These are phyloP conservation scores for Shargacucullia verbasci DNA, from an alignment of 2,888 invertebrate genomes.

Conservation along the genomic window DNA sequence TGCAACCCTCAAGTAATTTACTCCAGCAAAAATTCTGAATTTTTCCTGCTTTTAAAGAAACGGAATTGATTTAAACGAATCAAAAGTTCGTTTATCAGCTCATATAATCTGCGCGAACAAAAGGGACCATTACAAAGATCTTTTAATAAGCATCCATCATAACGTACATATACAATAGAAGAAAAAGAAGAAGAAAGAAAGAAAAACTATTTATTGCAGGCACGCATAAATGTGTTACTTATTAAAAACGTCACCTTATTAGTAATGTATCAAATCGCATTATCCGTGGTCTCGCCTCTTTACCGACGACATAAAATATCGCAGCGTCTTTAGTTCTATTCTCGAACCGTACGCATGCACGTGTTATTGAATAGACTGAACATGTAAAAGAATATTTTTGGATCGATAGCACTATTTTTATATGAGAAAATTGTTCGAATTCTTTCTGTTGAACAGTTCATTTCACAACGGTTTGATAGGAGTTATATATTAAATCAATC, in stretches of 20 bases:
- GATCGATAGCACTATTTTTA: slow-evolving; percentile 42
- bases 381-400: slow-evolving; percentile 25
- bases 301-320: slow-evolving; percentile 29
- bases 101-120: background rate
- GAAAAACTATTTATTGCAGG: no score
- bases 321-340: slow-evolving; percentile 43
- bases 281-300: slow-evolving; percentile 35
- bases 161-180: slow-evolving; percentile 11
- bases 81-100: background rate
- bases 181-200: no score
- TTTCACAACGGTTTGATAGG: slow-evolving; percentile 10
- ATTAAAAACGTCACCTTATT: slow-evolving; percentile 41
- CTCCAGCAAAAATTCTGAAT: slow-evolving; percentile 27
- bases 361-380: slow-evolving; percentile 25
- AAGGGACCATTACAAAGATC: slow-evolving; percentile 1
- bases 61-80: slow-evolving; percentile 2
- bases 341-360: slow-evolving; percentile 25
- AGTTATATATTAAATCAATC: slow-evolving; percentile 13
- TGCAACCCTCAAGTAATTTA: slow-evolving; percentile 37
- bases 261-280: slow-evolving; percentile 49
- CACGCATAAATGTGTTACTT: no score
- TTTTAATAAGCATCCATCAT: slow-evolving; percentile 4
- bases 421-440: slow-evolving; percentile 14
- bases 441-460: slow-evolving; percentile 15
- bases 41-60: background rate